Conservation (phyloP, 2,113 vertebrate genomes). For the Leptodactylus fuscus region DNA sequence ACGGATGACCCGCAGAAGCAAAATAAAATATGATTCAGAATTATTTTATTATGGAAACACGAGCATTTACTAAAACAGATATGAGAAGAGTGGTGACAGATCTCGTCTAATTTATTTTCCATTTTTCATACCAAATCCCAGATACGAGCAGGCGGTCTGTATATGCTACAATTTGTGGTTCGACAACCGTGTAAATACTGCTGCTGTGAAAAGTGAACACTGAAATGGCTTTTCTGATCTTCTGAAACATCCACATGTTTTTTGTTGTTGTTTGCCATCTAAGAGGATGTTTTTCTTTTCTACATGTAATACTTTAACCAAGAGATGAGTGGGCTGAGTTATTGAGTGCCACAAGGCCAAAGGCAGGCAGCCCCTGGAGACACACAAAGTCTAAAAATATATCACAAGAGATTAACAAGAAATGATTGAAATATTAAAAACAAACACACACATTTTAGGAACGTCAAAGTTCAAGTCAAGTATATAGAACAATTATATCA, state of each 20-base stretch:
- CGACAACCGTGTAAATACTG: background rate
- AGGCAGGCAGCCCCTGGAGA: background rate
- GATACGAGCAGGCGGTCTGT: background rate
- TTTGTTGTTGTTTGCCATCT: background rate
- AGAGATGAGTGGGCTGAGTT: background rate
- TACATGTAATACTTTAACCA: background rate
- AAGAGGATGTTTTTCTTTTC: conserved; percentile 4
- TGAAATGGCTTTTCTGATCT: background rate
- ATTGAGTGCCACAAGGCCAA: conserved; percentile 25
- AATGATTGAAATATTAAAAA: conserved; percentile 16
- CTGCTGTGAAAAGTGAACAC: background rate
- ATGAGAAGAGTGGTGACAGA: no score
- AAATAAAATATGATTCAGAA: no score
- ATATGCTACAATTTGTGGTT: background rate
- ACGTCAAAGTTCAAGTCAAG: background rate
- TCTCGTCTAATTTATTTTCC: no score
- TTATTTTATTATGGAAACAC: no score
- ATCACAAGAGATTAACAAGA: background rate
- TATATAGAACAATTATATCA: no score
- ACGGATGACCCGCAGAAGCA: no score
- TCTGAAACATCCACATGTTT: background rate
- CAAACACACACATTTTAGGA: background rate
- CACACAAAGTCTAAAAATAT: conserved; percentile 14
- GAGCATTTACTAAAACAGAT: no score
- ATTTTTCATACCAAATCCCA: background rate